phyloP scores from a whole-genome alignment of 1,140 invertebrate species.

The Plectrocnemia conspersa region DNA sequence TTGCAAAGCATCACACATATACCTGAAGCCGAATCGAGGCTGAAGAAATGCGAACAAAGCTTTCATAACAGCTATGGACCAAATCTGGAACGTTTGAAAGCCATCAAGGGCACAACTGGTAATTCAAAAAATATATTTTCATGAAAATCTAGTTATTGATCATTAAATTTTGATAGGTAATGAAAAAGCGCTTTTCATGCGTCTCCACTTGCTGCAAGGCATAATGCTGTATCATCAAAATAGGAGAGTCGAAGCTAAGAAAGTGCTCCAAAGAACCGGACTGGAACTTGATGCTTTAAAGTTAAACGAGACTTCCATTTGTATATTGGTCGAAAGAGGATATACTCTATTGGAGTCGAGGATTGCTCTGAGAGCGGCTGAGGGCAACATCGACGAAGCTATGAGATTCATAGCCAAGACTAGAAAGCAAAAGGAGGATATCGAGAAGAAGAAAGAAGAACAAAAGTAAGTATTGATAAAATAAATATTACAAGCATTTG shows the following conservation, averaged over 20 bases:
- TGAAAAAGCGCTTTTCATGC: constrained; percentile 67
- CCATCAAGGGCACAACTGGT: constrained; percentile 63
- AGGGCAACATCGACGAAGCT: constrained; percentile 57
- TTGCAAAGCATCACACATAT: constrained; percentile 65
- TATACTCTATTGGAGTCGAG: constrained; percentile 60
- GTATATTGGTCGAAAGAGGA: constrained; percentile 48
- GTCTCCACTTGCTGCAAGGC: constrained; percentile 72
- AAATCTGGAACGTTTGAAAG: constrained; percentile 62
- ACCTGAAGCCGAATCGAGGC: constrained; percentile 64
- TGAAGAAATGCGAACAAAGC: constrained; percentile 60
- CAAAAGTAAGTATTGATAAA: constrained; percentile 40
- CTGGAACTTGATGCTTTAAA: constrained; percentile 56
- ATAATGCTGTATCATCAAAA: constrained; percentile 73
- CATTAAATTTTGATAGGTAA: constrained; percentile 48
- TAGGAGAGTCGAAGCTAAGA: constrained; percentile 54
- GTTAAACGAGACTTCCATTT: constrained; percentile 47
- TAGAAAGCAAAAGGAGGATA: constrained; percentile 50
- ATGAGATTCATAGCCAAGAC: constrained; percentile 60
- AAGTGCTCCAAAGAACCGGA: constrained; percentile 56
- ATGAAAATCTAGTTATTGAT: constrained; percentile 20
- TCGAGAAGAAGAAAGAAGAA: constrained; percentile 49
- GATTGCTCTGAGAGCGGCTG: constrained; percentile 58
- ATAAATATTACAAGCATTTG: background rate
- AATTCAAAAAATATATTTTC: constrained; percentile 10
- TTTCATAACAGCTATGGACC: constrained; percentile 67